Base-by-base conservation (phyloP, 2,113 vertebrate species). In the Brachyhypopomus gauderio region DNA sequence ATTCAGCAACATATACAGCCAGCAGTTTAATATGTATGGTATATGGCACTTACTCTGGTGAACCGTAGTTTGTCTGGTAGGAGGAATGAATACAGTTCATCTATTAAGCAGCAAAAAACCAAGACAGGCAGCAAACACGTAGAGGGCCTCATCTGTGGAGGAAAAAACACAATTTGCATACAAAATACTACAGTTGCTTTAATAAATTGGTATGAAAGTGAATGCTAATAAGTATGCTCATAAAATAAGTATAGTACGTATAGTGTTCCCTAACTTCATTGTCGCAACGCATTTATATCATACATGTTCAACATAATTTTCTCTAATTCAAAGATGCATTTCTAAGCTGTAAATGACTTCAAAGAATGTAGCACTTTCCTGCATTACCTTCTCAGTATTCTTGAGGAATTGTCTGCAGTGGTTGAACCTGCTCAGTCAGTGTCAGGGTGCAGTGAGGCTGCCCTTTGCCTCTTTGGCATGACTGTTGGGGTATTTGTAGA, bases 401-500 rank as follows among this genome's bases (percentile, higher is more conserved):
- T 79, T 74, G 55, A 30, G 34, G 23, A 64, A 36, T 62, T 20
- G 55, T 27, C n/a, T 41, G n/a, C 36, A 74, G 48, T n/a, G 19
- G 48, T 60, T 56, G 30, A 70, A 5, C 30, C 34, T 48, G 41
- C 67, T 56, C 22, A 60, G 14, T 55, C 56, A 70, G 20, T 52
- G 19, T 69, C 58, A 75, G 23, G 69, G 56, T 38, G 55, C n/a
- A 64, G 72, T 72, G 48, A 69, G 81, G 76, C 71, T 75, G 79
- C 89, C 25, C 48, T 87, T 80, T 90, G 83, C 85, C 82, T 45
- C 70, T 66, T 7, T 22, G 75, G 3, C 41, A 73, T 81, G 75
- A 27, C 55, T 12, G 77, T 36, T 75, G 45, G 84, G 78, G 88
- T 92, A 90, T 94, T 93, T 94, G 91, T 93, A 92, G 89, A 77